Evolutionary conservation across 2,888 invertebrate genomes (phyloP), one percentile per base, ranked within the genome.

Genomic region (Gerosis bhagava): DNA sequence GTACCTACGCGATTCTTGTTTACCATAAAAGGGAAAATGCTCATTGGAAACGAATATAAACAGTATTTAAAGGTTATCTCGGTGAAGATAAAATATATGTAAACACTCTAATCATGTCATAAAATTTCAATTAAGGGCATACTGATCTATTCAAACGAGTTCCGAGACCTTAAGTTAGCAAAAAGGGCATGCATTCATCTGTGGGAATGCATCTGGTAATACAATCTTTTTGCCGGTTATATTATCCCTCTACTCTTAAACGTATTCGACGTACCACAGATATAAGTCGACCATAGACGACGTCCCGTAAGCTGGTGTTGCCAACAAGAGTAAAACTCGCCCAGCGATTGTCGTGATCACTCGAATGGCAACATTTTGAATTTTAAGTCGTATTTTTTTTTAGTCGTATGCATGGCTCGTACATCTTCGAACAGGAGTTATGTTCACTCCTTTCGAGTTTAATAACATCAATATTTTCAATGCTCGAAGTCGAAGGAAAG

Each of bases 121-220:
- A 57, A 60, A 59, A 54, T 56, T 56, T 55, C 55, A 58, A 61
- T 57, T 56, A 59, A 54, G 49, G 49, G 34, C 44, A 54, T 41
- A 39, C 44, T 36, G 35, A 49, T 48, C 45, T 49, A 50, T 53
- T 51, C 50, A 51, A 49, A 49, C 53, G 37, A 37, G 52, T 53
- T 50, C 26, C 24, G 16, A 54, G 58, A 42, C 62, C 61, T 63
- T 65, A 57, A 51, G 51, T 53, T 34, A 28, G 62, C 60, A 75
- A 79, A 79, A 84, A 83, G 69, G 56, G 56, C 57, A 55, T 58
- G 56, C 53, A 54, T 54, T 64, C 54, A 59, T 62, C 73, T 79
- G 81, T 83, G 84, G 78, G 84, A 86, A 84, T 84, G 75, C 66
- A 67, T 67, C 69, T 55, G 57, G 77, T 70, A 77, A 77, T 78